These are phyloP conservation scores for Aurelia sp. DNA, from an alignment of 30 jellyfish, hydroid and myxozoan genomes.

Conservation along the genomic window DNA sequence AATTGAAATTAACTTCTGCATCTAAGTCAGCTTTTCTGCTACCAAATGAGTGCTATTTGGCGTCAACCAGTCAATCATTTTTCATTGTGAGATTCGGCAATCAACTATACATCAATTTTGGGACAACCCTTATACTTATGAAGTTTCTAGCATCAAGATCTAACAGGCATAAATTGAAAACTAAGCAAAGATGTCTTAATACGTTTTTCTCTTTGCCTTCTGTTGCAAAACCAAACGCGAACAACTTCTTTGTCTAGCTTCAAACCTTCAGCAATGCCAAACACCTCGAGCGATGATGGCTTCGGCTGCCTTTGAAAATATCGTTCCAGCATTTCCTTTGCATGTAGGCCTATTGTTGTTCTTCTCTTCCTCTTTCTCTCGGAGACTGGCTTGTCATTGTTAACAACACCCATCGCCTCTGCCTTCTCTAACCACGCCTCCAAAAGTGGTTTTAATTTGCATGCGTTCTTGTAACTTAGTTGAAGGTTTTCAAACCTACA, in stretches of 20 bases:
- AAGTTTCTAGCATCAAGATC: constrained; percentile 20
- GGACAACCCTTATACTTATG: too few relatives aligned
- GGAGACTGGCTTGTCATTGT: constrained; percentile 76
- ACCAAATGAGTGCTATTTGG: too few relatives aligned
- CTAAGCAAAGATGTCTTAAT: constrained; percentile 74
- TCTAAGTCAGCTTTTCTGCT: too few relatives aligned
- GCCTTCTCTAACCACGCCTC: constrained; percentile 89
- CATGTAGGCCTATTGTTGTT: constrained; percentile 82
- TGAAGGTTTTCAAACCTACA: constrained; percentile 83
- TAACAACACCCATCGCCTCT: constrained; percentile 83
- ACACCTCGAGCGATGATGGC: constrained; percentile 83
- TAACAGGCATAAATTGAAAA: constrained; percentile 66
- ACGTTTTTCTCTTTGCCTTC: constrained; percentile 84
- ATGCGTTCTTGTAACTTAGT: constrained; percentile 82
- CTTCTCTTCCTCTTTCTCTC: constrained; percentile 84
- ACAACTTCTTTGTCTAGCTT: constrained; percentile 85
- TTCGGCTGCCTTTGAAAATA: constrained; percentile 85
- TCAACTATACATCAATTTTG: too few relatives aligned
- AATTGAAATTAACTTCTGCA: too few relatives aligned
- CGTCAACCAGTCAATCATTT: too few relatives aligned
- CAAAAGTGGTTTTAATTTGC: constrained; percentile 78
- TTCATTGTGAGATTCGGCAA: too few relatives aligned
- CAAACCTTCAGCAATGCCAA: constrained; percentile 84
- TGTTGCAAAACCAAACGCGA: constrained; percentile 86
- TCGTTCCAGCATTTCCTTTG: constrained; percentile 83